Conservation (phyloP, 1,140 invertebrate genomes). For the Coelopa frigida region DNA sequence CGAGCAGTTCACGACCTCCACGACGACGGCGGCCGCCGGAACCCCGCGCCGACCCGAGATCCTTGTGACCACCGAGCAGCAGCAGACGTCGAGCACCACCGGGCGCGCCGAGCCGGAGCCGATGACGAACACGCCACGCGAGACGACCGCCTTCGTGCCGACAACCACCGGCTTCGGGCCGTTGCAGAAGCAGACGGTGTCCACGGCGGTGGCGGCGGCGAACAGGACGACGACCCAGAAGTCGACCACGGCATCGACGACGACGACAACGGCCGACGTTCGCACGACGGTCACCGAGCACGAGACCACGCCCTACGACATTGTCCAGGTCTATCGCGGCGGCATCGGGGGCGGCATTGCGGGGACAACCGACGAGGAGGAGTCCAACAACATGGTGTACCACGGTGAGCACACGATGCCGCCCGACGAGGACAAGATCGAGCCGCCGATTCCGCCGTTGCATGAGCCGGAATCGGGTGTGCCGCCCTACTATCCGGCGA, state of each 20-base stretch:
- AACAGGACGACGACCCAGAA: slow-evolving; percentile 18
- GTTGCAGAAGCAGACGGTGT: slow-evolving; percentile 8
- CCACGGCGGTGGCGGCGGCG: slow-evolving; percentile 5
- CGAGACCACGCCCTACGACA: slow-evolving; percentile 34
- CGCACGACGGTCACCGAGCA: slow-evolving; percentile 31
- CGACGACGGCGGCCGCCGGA: slow-evolving; percentile 28
- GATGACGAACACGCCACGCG: slow-evolving; percentile 9
- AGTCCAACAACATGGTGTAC: slow-evolving; percentile 13
- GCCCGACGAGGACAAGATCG: slow-evolving; percentile 35
- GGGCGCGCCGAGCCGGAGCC: neutral
- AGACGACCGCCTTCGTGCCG: slow-evolving; percentile 4
- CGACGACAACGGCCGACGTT: slow-evolving; percentile 28
- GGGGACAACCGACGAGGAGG: slow-evolving; percentile 14
- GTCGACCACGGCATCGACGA: slow-evolving; percentile 19
- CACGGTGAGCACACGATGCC: slow-evolving; percentile 27
- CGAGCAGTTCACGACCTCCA: no score
- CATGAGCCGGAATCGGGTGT: slow-evolving; percentile 24
- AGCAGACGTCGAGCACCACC: slow-evolving; percentile 11
- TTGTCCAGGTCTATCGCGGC: slow-evolving; percentile 14
- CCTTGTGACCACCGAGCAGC: slow-evolving; percentile 28
- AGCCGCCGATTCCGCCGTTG: slow-evolving; percentile 40
- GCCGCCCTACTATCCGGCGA: slow-evolving; percentile 26
- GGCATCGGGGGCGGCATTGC: slow-evolving; percentile 15
- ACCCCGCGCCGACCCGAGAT: slow-evolving; percentile 15
- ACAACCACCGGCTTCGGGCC: slow-evolving; percentile 4